A percentile compares a stretch with the other conserved stretches of the same genome.
Conservation (phyloP, 35 echinoderm and acorn worm species). For the Heliocidaris tuberculata region DNA sequence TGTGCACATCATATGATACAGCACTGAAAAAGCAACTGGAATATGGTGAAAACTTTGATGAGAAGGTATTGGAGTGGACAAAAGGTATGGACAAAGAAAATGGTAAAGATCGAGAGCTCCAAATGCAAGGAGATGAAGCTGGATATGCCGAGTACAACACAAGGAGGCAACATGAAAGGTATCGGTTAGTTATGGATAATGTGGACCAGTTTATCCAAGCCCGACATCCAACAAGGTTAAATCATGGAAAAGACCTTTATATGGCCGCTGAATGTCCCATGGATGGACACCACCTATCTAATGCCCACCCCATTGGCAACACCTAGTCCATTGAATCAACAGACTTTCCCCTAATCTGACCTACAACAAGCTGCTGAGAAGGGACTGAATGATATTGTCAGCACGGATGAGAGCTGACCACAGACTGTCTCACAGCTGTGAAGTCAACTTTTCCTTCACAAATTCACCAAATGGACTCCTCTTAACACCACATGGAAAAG, state of each 20-base stretch:
- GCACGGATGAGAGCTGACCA: not conserved
- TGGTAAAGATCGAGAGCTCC: not conserved
- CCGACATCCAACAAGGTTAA: not conserved
- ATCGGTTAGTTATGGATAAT: not conserved
- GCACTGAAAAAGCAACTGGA: not conserved
- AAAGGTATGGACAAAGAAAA: not conserved
- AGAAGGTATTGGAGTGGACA: constrained; percentile 12
- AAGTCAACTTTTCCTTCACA: not conserved
- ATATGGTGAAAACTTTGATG: constrained; percentile 27
- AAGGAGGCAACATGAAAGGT: not conserved
- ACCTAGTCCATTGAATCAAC: not conserved
- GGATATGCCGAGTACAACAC: not conserved
- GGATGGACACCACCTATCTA: not conserved
- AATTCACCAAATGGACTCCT: too few species aligned
- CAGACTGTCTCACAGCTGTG: not conserved
- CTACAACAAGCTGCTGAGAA: not conserved
- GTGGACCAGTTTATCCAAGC: not conserved
- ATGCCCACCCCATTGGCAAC: not conserved
- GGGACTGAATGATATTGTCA: not conserved
- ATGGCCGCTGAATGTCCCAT: not conserved
- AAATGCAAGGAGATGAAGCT: not conserved
- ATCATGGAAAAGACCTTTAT: not conserved
- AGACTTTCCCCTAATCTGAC: not conserved
- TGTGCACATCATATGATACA: constrained; percentile 39
- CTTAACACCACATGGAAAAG: too few species aligned